Evolutionary conservation across 2,888 invertebrate species (phyloP).

Genomic region (Clanis bilineata): DNA sequence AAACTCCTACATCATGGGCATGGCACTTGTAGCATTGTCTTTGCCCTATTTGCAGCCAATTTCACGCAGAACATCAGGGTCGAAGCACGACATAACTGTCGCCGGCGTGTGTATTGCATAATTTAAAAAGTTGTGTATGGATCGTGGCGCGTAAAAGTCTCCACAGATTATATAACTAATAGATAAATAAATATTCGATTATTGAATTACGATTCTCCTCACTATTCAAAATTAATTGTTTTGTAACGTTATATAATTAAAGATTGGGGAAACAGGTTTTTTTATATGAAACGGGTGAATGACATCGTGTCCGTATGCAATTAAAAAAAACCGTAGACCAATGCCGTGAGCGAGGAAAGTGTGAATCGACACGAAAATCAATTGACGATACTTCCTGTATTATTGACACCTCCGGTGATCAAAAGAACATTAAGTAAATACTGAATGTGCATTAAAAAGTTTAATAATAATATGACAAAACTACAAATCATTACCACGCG

Average conservation of each 20-base stretch:
- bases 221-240: conserved; percentile 2
- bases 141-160: not conserved
- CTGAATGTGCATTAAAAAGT: not conserved
- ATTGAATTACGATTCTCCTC: not conserved
- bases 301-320: conserved; percentile 5
- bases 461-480: not conserved
- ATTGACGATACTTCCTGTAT: conserved; percentile 51
- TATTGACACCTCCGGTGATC: conserved; percentile 54
- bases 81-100: conserved; percentile 18
- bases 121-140: conserved; percentile 4
- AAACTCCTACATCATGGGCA: not conserved
- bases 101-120: conserved; percentile 14
- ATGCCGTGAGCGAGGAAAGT: conserved; percentile 20
- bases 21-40: not conserved
- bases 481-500: not conserved
- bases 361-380: conserved; percentile 49
- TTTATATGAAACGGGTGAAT: conserved; percentile 10
- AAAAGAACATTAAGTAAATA: conserved; percentile 55
- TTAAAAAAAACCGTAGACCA: conserved; percentile 12
- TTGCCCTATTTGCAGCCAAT: conserved; percentile 10
- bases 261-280: not conserved
- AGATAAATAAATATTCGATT: not conserved
- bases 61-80: conserved; percentile 7
- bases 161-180: not conserved
- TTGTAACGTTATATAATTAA: not conserved